A percentile compares a stretch with the other conserved stretches of the same genome.
Evolutionary conservation across 2,888 invertebrate species (phyloP).

Genomic region (Opisthograptis luteolata): DNA sequence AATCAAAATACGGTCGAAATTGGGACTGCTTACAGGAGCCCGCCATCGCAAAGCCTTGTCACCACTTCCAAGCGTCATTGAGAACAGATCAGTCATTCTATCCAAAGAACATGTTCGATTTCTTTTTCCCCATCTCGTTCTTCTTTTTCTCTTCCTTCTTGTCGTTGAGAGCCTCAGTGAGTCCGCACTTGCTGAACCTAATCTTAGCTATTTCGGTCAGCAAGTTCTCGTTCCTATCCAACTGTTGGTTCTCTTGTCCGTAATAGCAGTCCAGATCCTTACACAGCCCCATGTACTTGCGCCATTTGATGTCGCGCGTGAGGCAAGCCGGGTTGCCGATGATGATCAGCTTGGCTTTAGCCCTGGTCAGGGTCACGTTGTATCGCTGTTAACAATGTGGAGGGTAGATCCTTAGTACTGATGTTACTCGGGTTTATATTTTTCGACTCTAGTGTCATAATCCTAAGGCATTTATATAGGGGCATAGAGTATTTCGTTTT

Average conservation of each 20-base stretch:
- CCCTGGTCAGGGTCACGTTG: constrained; percentile 89
- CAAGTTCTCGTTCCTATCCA: constrained; percentile 46
- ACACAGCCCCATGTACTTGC: constrained; percentile 66
- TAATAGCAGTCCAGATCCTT: constrained; percentile 55
- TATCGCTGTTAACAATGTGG: constrained; percentile 85
- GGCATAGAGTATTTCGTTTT: no score
- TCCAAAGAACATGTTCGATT: no score
- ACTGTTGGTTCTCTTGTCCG: constrained; percentile 58
- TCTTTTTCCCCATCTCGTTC: neutral
- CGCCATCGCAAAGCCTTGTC: no score
- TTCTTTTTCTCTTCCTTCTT: constrained; percentile 16
- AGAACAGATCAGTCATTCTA: no score
- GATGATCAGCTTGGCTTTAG: constrained; percentile 87
- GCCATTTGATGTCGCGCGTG: constrained; percentile 63
- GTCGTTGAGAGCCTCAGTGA: constrained; percentile 43
- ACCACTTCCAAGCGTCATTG: no score
- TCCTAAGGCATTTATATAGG: no score
- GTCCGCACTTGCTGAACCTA: constrained; percentile 50
- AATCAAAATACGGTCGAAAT: no score
- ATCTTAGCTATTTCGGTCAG: constrained; percentile 51
- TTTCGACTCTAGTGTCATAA: no score
- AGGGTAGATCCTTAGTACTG: no score
- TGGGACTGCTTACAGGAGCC: no score
- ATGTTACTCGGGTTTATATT: no score
- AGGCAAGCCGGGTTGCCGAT: constrained; percentile 79